phyloP scores from a whole-genome alignment of 2,888 invertebrate species.

The Rhyacophila evoluta region DNA sequence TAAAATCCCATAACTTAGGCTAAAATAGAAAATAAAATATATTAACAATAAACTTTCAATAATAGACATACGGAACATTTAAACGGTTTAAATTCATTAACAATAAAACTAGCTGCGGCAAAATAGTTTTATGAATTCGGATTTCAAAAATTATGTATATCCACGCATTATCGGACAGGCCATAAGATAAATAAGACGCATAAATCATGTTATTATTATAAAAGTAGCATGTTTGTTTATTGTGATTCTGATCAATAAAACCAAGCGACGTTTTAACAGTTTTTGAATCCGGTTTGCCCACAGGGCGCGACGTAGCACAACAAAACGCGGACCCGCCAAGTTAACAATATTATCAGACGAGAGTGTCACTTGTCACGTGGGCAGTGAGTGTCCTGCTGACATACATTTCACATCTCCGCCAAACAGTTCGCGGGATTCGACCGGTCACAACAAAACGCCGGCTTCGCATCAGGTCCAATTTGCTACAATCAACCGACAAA shows the following conservation, averaged over 20 bases:
- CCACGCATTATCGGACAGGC: background rate
- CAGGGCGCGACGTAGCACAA: background rate
- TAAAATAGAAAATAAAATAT: too few relatives aligned
- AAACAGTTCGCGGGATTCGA: slow-evolving; percentile 1
- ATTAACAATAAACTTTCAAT: too few relatives aligned
- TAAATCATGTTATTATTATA: background rate
- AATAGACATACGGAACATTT: background rate
- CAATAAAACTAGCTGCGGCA: background rate
- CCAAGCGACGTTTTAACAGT: background rate
- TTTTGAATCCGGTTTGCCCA: slow-evolving; percentile 22
- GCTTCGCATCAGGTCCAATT: background rate
- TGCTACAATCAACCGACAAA: background rate
- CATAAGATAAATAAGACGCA: too few relatives aligned
- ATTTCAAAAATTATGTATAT: background rate
- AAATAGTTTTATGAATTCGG: background rate
- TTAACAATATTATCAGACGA: background rate
- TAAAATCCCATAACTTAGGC: too few relatives aligned
- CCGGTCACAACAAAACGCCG: slow-evolving; percentile 13
- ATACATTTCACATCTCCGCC: background rate
- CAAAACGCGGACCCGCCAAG: background rate
- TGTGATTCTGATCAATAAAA: slow-evolving; percentile 1
- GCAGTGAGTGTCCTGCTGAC: slow-evolving; percentile 13
- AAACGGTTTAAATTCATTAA: background rate
- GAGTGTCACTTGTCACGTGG: background rate
- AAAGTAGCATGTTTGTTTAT: background rate